These are phyloP conservation scores for Hydrocynus forskahlii DNA, from an alignment of 2,797 vertebrate genomes.

Conservation along the genomic window DNA sequence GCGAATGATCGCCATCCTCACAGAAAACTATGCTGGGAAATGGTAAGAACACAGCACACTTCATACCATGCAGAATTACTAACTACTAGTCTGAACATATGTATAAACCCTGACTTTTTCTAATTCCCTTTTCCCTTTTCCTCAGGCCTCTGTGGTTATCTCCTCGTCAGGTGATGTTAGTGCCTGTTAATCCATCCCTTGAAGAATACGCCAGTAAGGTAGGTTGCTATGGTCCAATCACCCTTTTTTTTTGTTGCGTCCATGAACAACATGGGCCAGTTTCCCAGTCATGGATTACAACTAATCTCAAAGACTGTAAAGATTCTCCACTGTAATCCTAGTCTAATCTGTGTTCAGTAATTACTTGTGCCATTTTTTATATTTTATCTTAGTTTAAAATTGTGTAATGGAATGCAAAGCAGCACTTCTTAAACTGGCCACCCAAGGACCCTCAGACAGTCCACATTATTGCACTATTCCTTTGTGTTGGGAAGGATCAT, in stretches of 20 bases:
- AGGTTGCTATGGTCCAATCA: not conserved
- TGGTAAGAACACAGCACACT: conserved; percentile 74
- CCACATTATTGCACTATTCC: too few species aligned
- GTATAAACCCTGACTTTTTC: not conserved
- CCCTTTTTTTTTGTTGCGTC: not conserved
- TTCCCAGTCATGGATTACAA: not conserved
- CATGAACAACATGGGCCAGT: not conserved
- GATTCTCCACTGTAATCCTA: not conserved
- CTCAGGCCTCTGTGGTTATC: conserved; percentile 95
- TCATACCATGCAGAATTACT: too few species aligned
- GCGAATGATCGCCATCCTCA: conserved; percentile 95
- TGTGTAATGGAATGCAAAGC: too few species aligned
- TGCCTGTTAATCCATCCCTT: conserved; percentile 87
- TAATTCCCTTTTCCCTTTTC: conserved; percentile 23
- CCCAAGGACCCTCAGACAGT: too few species aligned
- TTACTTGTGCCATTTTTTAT: too few species aligned
- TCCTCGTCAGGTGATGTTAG: conserved; percentile 91
- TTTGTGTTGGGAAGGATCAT: too few species aligned
- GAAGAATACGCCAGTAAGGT: conserved; percentile 87
- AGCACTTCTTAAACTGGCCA: too few species aligned
- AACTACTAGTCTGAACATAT: not conserved
- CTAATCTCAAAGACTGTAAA: not conserved
- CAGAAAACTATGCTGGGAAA: conserved; percentile 93
- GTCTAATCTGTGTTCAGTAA: not conserved
- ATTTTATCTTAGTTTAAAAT: too few species aligned